phyloP scores from a whole-genome alignment of 2,797 vertebrate species.

The Aselliscus stoliczkanus region DNA sequence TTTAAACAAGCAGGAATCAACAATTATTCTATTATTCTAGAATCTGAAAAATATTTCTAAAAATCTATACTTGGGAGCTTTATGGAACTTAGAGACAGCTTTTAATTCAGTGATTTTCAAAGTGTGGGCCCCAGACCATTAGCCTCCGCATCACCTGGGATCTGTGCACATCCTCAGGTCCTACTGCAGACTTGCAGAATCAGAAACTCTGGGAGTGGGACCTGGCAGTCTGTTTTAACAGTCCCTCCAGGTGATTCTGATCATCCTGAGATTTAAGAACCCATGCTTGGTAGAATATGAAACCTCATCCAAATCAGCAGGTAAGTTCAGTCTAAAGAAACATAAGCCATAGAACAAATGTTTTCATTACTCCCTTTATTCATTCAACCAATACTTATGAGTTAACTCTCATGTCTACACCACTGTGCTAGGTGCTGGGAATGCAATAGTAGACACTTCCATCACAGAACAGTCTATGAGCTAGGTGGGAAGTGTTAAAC shows the following conservation, averaged over 20 bases:
- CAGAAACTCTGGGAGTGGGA: background rate
- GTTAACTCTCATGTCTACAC: background rate
- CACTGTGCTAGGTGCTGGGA: background rate
- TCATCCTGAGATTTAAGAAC: background rate
- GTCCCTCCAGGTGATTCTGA: background rate
- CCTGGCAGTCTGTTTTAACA: background rate
- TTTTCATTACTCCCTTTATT: background rate
- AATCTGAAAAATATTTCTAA: background rate
- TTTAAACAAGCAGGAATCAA: background rate
- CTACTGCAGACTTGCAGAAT: background rate
- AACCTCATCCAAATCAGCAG: background rate
- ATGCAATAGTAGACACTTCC: background rate
- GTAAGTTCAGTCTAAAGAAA: background rate
- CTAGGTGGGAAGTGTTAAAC: background rate
- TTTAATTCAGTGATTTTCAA: background rate
- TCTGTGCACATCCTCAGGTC: background rate
- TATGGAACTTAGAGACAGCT: background rate
- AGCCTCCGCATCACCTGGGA: background rate
- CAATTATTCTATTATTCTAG: background rate
- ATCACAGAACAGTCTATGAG: background rate
- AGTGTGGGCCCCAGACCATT: background rate
- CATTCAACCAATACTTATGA: background rate
- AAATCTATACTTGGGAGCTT: background rate
- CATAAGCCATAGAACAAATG: background rate
- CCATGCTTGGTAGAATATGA: background rate